Evolutionary conservation across 2,113 vertebrate species (phyloP).

Genomic region (Alectura lathami): DNA sequence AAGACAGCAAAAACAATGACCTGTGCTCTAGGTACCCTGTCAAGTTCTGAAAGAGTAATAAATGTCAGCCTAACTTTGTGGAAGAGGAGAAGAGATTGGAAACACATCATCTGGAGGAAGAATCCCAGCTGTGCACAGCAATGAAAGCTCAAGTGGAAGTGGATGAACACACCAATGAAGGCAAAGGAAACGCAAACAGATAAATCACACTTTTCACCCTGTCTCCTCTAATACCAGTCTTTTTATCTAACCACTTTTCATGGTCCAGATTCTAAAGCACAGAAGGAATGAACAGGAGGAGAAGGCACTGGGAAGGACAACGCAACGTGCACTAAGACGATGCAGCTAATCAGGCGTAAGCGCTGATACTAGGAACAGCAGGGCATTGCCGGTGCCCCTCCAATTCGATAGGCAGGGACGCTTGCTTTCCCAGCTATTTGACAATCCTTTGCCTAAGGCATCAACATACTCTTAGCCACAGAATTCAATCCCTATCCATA

Average conservation of each 20-base stretch:
- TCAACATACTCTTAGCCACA: conserved; percentile 28
- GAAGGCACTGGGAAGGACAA: neutral
- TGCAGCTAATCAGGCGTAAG: neutral
- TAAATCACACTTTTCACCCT: neutral
- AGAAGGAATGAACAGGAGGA: neutral
- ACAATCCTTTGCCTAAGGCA: conserved; percentile 41
- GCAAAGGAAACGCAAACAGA: neutral
- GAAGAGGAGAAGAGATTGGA: neutral
- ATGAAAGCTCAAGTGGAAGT: neutral
- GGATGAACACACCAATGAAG: neutral
- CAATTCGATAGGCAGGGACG: neutral
- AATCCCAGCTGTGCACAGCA: neutral
- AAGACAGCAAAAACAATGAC: neutral
- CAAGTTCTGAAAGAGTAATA: neutral
- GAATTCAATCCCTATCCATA: conserved; percentile 27
- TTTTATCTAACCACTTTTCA: neutral
- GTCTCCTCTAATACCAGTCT: neutral
- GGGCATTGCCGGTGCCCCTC: neutral
- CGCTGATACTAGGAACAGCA: conserved; percentile 10
- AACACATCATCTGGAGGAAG: neutral
- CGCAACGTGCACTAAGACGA: accelerated
- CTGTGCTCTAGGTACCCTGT: neutral
- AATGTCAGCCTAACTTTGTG: neutral
- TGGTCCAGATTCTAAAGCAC: neutral
- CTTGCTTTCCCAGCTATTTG: conserved; percentile 20